Percentiles rank a stretch among this genome's conserved stretches.
phyloP scores from a whole-genome alignment of 2,797 vertebrate species.

The Spatula versicolor region DNA sequence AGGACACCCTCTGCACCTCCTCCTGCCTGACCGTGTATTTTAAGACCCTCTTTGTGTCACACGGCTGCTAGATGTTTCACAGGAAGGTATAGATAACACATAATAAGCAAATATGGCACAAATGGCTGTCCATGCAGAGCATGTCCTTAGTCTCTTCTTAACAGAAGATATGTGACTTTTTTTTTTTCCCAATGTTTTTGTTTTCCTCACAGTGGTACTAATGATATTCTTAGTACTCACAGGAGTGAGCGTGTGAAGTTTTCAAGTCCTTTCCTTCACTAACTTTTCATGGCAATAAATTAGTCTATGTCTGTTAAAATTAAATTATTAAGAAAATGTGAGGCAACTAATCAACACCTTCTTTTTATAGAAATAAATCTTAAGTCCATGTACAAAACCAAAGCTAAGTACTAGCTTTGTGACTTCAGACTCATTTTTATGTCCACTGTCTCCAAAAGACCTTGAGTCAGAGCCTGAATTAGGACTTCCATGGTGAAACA shows the following conservation, averaged over 20 bases:
- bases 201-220: neutral
- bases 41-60: neutral
- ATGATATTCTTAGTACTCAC: neutral
- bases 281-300: neutral
- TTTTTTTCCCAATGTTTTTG: neutral
- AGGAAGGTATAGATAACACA: neutral
- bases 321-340: neutral
- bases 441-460: neutral
- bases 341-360: neutral
- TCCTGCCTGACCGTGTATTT: neutral
- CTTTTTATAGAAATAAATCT: neutral
- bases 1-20: neutral
- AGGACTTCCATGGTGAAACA: neutral
- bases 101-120: neutral
- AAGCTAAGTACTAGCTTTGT: neutral
- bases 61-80: neutral
- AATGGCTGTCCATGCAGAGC: neutral
- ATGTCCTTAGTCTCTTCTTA: neutral
- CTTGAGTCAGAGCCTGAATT: neutral
- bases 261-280: neutral
- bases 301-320: neutral
- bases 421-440: neutral
- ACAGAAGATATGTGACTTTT: neutral
- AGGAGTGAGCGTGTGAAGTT: neutral
- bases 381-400: neutral